Conservation (phyloP, 2,888 invertebrate genomes). For the Alviniconcha strummeri region DNA sequence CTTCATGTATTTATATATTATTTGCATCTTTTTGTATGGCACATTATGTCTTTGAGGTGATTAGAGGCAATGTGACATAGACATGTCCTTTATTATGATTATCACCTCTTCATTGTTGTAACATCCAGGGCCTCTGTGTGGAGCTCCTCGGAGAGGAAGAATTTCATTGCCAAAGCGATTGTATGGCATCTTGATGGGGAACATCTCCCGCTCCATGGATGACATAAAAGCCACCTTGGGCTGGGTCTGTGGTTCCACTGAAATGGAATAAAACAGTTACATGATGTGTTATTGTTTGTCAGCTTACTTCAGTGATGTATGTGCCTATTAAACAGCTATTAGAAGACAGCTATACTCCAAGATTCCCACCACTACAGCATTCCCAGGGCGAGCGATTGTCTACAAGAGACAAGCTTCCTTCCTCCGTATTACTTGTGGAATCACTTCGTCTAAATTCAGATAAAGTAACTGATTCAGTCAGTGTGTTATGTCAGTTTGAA, state of each 20-base stretch:
- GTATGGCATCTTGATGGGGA: conserved; percentile 68
- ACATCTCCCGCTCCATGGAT: conserved; percentile 67
- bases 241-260: conserved; percentile 7
- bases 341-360: too few species aligned
- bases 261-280: background rate
- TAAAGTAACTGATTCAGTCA: too few species aligned
- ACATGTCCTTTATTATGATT: background rate
- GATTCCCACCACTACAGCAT: too few species aligned
- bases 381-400: too few species aligned
- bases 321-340: too few species aligned
- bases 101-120: conserved; percentile 72
- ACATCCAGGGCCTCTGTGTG: conserved; percentile 71
- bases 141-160: conserved; percentile 67
- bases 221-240: conserved; percentile 70
- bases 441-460: too few species aligned
- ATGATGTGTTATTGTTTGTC: background rate
- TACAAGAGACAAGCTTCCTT: too few species aligned
- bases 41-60: background rate
- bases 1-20: too few species aligned
- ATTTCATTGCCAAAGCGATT: conserved; percentile 72
- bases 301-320: background rate
- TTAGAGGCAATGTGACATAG: background rate
- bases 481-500: too few species aligned
- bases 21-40: too few species aligned
- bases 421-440: too few species aligned